Evolutionary conservation across 2,888 invertebrate species (phyloP).

Genomic region (Lithodes maja): DNA sequence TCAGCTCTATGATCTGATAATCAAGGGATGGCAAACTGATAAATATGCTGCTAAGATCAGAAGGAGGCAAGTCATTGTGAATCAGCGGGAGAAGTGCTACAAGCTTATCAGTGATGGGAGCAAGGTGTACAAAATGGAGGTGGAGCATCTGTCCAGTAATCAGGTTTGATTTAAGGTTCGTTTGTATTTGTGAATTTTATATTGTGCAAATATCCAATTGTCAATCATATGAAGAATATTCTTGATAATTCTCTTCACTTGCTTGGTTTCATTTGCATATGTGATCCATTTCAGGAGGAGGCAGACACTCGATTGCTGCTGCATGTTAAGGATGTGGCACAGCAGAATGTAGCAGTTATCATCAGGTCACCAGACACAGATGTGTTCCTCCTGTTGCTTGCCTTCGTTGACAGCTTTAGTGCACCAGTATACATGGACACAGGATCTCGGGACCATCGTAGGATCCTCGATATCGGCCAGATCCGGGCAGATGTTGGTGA

Average conservation of each 20-base stretch:
- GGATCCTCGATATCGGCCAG: neutral
- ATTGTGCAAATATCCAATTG: neutral
- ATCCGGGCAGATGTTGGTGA: neutral
- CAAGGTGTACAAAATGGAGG: slow-evolving; percentile 4
- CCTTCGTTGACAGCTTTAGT: slow-evolving; percentile 14
- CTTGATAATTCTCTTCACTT: slow-evolving; percentile 10
- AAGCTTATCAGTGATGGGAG: slow-evolving; percentile 13
- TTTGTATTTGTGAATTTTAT: neutral
- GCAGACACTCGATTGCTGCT: neutral
- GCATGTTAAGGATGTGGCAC: neutral
- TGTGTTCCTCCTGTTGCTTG: slow-evolving; percentile 3
- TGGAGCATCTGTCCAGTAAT: slow-evolving; percentile 7
- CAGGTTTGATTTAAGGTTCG: neutral
- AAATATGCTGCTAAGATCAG: slow-evolving; percentile 9
- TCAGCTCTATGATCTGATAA: neutral
- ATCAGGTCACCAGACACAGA: slow-evolving; percentile 7
- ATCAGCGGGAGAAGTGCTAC: slow-evolving; percentile 14
- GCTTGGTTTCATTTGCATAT: neutral
- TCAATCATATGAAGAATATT: neutral
- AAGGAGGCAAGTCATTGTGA: slow-evolving; percentile 16
- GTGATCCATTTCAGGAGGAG: neutral
- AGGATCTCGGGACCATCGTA: neutral
- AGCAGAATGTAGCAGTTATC: neutral
- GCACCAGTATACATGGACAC: slow-evolving; percentile 7
- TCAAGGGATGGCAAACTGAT: slow-evolving; percentile 14